phyloP scores from a whole-genome alignment of 2,113 vertebrate genomes.

The Osmerus eperlanus region DNA sequence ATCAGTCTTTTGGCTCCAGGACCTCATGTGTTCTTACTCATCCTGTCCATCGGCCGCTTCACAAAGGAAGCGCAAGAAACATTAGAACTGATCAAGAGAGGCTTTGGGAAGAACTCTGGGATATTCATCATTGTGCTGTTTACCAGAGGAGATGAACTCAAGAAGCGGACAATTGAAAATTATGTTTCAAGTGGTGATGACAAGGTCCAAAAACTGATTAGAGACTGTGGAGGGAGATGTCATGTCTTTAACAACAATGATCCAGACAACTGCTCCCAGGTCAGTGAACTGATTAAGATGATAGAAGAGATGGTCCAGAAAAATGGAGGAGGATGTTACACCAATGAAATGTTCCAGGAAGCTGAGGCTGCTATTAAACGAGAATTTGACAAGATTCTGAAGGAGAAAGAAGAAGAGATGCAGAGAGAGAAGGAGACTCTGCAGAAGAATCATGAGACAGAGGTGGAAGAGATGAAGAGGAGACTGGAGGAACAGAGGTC shows the following conservation, averaged over 20 bases:
- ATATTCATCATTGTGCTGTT: conserved; percentile 29
- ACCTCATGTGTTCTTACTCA: conserved; percentile 38
- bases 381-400: conserved; percentile 9
- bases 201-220: neutral
- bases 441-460: too few species aligned
- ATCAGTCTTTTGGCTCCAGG: conserved; percentile 23
- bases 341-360: conserved; percentile 18
- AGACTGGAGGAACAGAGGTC: conserved; percentile 6
- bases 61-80: conserved; percentile 24
- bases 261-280: conserved; percentile 1
- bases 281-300: neutral
- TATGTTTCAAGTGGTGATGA: conserved; percentile 1
- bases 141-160: neutral
- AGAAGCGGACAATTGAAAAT: neutral
- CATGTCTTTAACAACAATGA: conserved; percentile 28
- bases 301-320: conserved; percentile 25
- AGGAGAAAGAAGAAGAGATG: conserved; percentile 3
- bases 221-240: conserved; percentile 1
- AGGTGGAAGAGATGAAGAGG: too few species aligned
- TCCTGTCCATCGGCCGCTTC: conserved; percentile 22
- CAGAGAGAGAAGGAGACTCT: conserved; percentile 2
- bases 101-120: conserved; percentile 10
- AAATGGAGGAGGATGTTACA: conserved; percentile 32
- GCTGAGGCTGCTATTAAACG: conserved; percentile 3
- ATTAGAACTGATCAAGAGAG: conserved; percentile 8